phyloP scores from a whole-genome alignment of 1,140 invertebrate genomes.

The Stegodyphus mimosarum region DNA sequence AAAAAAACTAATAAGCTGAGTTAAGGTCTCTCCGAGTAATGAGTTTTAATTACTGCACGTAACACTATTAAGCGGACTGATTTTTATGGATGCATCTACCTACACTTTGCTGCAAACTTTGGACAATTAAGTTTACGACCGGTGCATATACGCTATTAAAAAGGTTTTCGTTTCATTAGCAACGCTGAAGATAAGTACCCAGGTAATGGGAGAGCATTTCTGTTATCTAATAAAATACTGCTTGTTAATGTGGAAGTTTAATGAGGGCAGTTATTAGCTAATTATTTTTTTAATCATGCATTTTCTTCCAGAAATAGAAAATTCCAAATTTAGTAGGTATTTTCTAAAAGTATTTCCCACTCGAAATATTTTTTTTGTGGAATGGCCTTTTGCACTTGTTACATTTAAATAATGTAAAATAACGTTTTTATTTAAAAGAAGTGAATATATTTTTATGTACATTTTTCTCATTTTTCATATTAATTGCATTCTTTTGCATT shows the following conservation, averaged over 20 bases:
- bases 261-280: too few relatives aligned
- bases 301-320: too few relatives aligned
- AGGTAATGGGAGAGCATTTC: slow-evolving; percentile 34
- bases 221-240: not conserved
- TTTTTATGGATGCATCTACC: not conserved
- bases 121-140: slow-evolving; percentile 55
- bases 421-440: too few relatives aligned
- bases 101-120: slow-evolving; percentile 1
- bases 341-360: too few relatives aligned
- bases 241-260: not conserved
- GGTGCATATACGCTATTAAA: slow-evolving; percentile 33
- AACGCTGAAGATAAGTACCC: slow-evolving; percentile 6
- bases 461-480: too few relatives aligned
- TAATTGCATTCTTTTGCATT: too few relatives aligned
- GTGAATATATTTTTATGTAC: too few relatives aligned
- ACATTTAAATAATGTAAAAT: too few relatives aligned
- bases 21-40: slow-evolving; percentile 23
- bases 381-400: too few relatives aligned
- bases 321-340: too few relatives aligned
- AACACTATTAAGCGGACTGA: slow-evolving; percentile 34
- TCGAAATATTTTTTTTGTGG: too few relatives aligned
- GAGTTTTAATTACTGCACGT: slow-evolving; percentile 42
- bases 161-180: slow-evolving; percentile 44
- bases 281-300: too few relatives aligned
- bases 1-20: slow-evolving; percentile 18